A percentile compares a stretch with the other conserved stretches of the same genome.
Evolutionary conservation across 2,113 vertebrate genomes (phyloP).

Genomic region (Shinisaurus crocodilurus): DNA sequence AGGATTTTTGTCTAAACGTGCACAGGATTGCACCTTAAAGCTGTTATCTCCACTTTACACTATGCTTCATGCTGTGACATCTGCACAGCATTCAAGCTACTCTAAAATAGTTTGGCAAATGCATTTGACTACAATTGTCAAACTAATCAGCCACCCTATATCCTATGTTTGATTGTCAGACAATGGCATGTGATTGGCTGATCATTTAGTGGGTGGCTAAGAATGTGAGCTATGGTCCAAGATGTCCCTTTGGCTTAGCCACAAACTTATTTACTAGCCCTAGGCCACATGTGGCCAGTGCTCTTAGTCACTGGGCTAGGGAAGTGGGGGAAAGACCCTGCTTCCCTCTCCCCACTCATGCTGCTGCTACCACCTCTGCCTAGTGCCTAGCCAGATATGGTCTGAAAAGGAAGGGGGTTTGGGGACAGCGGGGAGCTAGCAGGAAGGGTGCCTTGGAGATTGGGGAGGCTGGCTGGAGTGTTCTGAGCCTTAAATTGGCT

Average conservation of each 20-base stretch:
- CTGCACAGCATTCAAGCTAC: neutral
- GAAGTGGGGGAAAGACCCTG: too few species aligned
- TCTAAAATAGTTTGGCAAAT: neutral
- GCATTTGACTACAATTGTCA: neutral
- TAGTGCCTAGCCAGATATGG: too few species aligned
- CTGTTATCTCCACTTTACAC: neutral
- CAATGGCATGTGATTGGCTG: neutral
- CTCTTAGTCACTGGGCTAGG: too few species aligned
- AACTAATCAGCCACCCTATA: neutral
- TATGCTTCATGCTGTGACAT: neutral
- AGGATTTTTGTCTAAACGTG: too few species aligned
- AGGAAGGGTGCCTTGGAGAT: neutral
- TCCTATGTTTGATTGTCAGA: neutral
- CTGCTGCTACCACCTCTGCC: too few species aligned
- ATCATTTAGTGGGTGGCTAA: neutral
- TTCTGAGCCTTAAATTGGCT: neutral
- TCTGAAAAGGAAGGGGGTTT: too few species aligned
- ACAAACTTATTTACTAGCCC: neutral
- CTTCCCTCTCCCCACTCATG: too few species aligned
- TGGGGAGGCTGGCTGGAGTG: too few species aligned
- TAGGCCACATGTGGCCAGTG: too few species aligned
- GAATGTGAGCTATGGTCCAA: neutral
- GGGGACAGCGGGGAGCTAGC: neutral
- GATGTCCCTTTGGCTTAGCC: neutral
- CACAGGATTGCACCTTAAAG: too few species aligned